These are phyloP conservation scores for Eupithecia insigniata DNA, from an alignment of 2,888 invertebrate genomes.

Conservation along the genomic window DNA sequence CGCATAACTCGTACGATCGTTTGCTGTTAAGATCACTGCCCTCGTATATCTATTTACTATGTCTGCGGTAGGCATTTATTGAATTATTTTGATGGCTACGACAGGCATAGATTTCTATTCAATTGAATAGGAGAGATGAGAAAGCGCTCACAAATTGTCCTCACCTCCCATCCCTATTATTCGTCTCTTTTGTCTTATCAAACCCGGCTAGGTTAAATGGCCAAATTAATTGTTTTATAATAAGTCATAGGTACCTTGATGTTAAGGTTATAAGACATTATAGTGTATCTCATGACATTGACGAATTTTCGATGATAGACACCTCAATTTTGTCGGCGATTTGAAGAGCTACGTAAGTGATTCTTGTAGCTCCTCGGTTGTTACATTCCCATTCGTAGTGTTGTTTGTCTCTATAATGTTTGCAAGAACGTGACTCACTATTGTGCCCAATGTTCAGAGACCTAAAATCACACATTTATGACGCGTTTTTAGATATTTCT, in stretches of 20 bases:
- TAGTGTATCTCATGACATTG: slow-evolving; percentile 32
- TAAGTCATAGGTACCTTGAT: slow-evolving; percentile 33
- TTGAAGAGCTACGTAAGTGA: slow-evolving; percentile 21
- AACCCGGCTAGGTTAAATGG: slow-evolving; percentile 14
- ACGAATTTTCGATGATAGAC: slow-evolving; percentile 24
- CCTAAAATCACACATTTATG: slow-evolving; percentile 49
- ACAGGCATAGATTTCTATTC: slow-evolving; percentile 19
- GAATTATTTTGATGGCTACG: not conserved
- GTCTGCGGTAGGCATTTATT: slow-evolving; percentile 18
- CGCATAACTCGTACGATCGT: slow-evolving; percentile 22
- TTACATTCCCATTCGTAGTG: slow-evolving; percentile 43
- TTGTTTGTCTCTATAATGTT: slow-evolving; percentile 33
- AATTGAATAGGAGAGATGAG: slow-evolving; percentile 17
- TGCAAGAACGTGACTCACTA: slow-evolving; percentile 45
- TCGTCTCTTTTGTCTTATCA: slow-evolving; percentile 24
- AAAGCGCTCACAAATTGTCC: slow-evolving; percentile 30
- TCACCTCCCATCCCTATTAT: slow-evolving; percentile 32
- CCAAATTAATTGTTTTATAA: slow-evolving; percentile 17
- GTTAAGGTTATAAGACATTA: slow-evolving; percentile 37
- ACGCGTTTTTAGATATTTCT: slow-evolving; percentile 61
- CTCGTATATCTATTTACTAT: slow-evolving; percentile 13
- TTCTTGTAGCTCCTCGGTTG: slow-evolving; percentile 35
- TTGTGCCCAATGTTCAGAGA: slow-evolving; percentile 58
- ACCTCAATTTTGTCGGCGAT: slow-evolving; percentile 26
- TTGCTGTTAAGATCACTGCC: slow-evolving; percentile 10